A percentile compares a stretch with the other conserved stretches of the same genome.
These are phyloP conservation scores for Sclerurus mexicanus DNA, from an alignment of 2,113 vertebrate genomes.

Conservation along the genomic window DNA sequence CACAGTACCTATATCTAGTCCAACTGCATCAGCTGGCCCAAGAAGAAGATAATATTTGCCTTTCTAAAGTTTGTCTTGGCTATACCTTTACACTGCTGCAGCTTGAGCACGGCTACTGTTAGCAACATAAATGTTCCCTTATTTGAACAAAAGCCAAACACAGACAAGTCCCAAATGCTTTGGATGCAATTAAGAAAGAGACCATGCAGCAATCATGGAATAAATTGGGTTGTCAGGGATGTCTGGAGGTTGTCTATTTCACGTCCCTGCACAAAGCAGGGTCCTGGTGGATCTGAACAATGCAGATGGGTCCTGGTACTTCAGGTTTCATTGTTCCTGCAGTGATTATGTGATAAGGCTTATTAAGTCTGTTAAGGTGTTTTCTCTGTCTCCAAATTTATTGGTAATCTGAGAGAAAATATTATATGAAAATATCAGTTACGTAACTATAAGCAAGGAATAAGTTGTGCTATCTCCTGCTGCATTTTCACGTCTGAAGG, in stretches of 20 bases:
- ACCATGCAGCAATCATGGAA: background rate
- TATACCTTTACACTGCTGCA: background rate
- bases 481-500: background rate
- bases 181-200: conserved; percentile 4
- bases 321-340: background rate
- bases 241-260: background rate
- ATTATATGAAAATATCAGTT: background rate
- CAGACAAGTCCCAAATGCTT: background rate
- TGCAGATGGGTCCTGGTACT: background rate
- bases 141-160: background rate
- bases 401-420: background rate
- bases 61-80: background rate
- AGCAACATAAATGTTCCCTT: background rate
- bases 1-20: background rate
- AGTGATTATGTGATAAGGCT: background rate
- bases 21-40: background rate
- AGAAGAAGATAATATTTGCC: background rate
- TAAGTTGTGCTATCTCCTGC: background rate
- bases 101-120: background rate
- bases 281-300: background rate
- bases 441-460: background rate
- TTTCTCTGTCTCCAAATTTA: background rate
- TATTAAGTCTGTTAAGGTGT: background rate
- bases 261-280: background rate
- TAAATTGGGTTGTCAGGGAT: background rate